Conservation (phyloP, 2,888 invertebrate genomes). For the Cantharis rustica region DNA sequence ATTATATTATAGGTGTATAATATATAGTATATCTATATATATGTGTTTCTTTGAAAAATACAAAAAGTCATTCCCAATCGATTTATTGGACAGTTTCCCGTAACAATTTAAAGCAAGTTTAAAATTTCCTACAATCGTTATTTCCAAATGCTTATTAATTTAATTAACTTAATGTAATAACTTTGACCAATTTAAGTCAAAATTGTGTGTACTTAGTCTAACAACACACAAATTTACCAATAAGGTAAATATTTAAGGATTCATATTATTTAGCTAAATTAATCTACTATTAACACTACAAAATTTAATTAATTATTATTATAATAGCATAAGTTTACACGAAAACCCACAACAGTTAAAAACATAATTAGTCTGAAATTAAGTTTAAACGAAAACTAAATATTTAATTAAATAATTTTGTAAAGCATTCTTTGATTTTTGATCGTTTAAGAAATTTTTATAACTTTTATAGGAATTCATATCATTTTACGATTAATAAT, state of each 20-base stretch:
- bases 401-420: not conserved
- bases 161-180: not conserved
- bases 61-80: not conserved
- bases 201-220: not conserved
- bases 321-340: not conserved
- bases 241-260: not conserved
- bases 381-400: not conserved
- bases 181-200: not conserved
- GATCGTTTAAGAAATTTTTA: not conserved
- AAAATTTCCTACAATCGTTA: not conserved
- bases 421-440: not conserved
- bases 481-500: not conserved
- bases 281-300: not conserved
- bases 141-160: not conserved
- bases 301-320: not conserved
- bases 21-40: no score
- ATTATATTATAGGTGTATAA: no score
- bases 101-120: not conserved
- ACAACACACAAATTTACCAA: not conserved
- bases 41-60: not conserved
- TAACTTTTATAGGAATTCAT: not conserved
- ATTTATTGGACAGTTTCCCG: not conserved
- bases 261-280: not conserved
- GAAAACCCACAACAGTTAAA: not conserved
- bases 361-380: not conserved